phyloP scores from a whole-genome alignment of 2,888 invertebrate species.

The Amblyteles armatorius region DNA sequence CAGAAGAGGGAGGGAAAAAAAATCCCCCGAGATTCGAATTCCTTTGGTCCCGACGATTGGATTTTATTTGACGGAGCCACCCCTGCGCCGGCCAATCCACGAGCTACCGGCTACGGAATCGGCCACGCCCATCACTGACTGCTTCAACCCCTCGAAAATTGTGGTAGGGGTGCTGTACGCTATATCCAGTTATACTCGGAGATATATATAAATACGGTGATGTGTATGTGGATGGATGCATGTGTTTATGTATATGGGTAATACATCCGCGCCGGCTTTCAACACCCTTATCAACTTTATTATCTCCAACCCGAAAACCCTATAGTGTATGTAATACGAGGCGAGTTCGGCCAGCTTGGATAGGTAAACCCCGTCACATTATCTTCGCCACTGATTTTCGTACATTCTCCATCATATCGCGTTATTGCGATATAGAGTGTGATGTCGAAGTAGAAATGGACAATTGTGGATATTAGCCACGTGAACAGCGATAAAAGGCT shows the following conservation, averaged over 20 bases:
- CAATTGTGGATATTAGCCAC: not conserved
- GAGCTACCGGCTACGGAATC: slow-evolving; percentile 74
- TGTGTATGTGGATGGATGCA: slow-evolving; percentile 27
- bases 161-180: slow-evolving; percentile 59
- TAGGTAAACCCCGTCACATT: slow-evolving; percentile 33
- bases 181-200: slow-evolving; percentile 57
- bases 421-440: not conserved
- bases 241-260: slow-evolving; percentile 16
- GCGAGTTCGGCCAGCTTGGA: slow-evolving; percentile 52
- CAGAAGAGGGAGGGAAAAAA: slow-evolving; percentile 77
- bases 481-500: not conserved
- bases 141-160: slow-evolving; percentile 66
- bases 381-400: slow-evolving; percentile 39
- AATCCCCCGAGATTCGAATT: slow-evolving; percentile 81
- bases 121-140: slow-evolving; percentile 80
- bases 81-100: slow-evolving; percentile 80
- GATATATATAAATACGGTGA: slow-evolving; percentile 45
- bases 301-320: slow-evolving; percentile 78
- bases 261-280: slow-evolving; percentile 68
- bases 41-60: slow-evolving; percentile 84
- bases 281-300: slow-evolving; percentile 85
- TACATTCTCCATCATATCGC: slow-evolving; percentile 18
- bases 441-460: slow-evolving; percentile 23
- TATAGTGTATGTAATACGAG: slow-evolving; percentile 69
- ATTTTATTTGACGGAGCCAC: slow-evolving; percentile 84